phyloP scores from a whole-genome alignment of 2,797 vertebrate genomes.

The Valencia hispanica region DNA sequence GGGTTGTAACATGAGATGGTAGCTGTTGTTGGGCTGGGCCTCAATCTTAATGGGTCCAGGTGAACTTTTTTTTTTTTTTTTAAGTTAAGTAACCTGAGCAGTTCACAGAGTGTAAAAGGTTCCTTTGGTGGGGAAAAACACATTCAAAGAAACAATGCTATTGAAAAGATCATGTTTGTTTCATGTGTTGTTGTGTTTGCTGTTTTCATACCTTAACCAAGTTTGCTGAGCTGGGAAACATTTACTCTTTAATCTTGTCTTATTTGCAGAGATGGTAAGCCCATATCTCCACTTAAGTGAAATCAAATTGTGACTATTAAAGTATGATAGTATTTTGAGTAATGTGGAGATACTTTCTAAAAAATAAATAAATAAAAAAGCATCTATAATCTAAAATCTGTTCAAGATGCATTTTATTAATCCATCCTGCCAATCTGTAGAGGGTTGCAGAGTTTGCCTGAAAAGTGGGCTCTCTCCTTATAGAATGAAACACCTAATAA shows the following conservation, averaged over 20 bases:
- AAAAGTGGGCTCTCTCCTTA: background rate
- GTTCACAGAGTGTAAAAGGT: constrained; percentile 11
- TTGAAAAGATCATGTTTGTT: background rate
- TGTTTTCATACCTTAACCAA: background rate
- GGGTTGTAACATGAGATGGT: constrained; percentile 55
- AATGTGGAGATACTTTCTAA: background rate
- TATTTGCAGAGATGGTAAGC: background rate
- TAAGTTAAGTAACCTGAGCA: constrained; percentile 19
- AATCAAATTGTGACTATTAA: background rate
- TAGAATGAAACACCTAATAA: background rate
- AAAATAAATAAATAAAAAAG: too few species aligned
- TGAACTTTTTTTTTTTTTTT: too few species aligned
- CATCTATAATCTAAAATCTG: background rate
- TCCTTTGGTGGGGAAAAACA: background rate
- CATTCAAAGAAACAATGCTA: background rate
- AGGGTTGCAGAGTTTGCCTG: background rate
- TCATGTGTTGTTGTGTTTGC: background rate
- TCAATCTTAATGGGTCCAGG: constrained; percentile 37
- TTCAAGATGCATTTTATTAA: background rate
- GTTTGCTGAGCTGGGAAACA: background rate
- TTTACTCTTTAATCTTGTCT: background rate
- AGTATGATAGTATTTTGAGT: too few species aligned
- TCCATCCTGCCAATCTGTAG: background rate
- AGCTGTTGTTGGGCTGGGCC: constrained; percentile 16
- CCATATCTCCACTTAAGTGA: background rate